Evolutionary conservation across 2,797 vertebrate genomes (phyloP), one percentile per base, ranked within the genome.

Genomic region (Myotis findleyi): DNA sequence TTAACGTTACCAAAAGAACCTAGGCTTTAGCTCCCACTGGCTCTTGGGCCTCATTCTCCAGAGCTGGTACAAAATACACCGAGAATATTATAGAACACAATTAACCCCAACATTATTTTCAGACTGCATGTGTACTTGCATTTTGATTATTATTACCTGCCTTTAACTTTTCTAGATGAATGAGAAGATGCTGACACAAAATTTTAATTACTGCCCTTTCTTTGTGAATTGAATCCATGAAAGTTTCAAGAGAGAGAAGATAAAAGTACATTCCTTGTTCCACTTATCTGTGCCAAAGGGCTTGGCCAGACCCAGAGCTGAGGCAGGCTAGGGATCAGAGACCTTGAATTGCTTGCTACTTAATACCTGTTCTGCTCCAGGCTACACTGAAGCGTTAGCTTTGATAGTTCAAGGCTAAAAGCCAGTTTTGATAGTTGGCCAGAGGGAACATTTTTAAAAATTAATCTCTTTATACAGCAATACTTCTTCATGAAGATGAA

Each of bases 331-430:
- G 79, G 68, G 47, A 96, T 89, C 95, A 95, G 87, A 93, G 81
- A 41, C 93, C 83, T 87, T 76, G 71, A 95, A 96, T 72, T 82
- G 73, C 77, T 96, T 87, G 71, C 93, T 97, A 94, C 95, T 93
- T 96, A 96, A 89, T 94, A 96, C 71, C 93, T 96, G 17, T 33
- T 92, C 49, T 95, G 84, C 92, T 95, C 89, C 49, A 93, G 87
- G 93, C 87, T 77, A 87, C 53, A 64, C 55, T 80, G 86, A 95
- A 96, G 80, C 68, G 93, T 93, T 92, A 95, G 93, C 94, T 98
- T 97, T 97, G 94, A 97, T 96, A 98, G 14, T 41, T 92, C 85
- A 62, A 96, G 85, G 88, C 83, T 97, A 96, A 97, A 87, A 97
- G 91, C 73, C 92, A 95, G 84, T 95, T 86, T 62, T 96, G 82